Base-by-base conservation (phyloP, 2,797 vertebrate species). In the Poeciliopsis presidionis region DNA sequence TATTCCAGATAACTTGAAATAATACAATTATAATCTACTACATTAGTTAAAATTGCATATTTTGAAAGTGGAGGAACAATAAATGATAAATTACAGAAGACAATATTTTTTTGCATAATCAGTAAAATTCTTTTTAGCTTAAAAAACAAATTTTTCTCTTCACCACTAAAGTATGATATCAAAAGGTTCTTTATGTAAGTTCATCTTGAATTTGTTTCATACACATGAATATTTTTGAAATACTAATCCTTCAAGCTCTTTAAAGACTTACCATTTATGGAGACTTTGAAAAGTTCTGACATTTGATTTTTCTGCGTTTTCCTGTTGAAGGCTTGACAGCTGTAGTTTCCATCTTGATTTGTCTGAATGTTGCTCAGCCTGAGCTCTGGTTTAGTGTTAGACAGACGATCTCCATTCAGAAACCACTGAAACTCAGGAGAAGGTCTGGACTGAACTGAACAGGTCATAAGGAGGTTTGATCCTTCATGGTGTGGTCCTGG, bases 291-390 rank as follows among this genome's bases (percentile, higher is more conserved):
- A 5, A 36, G 57, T 7, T 72, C 46, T 70, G 92, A 92, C 47
- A 71, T 75, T 61, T 75, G 36, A 51, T 70, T 61, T 81, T 74
- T 90, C 76, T 63, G 7, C 9, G 86, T 95, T 84, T 74, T 87
- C 14, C 3, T 69, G 80, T 95, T 94, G 43, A 79, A 77, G 43
- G 90, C 90, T 75, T 72, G 51, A 76, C 93, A 94, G 87, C 77
- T 89, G 89, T 93, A 95, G 77, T 73, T 86, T 8, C 93, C 94
- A 53, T 83, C 86, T 57, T 93, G 86, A 78, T 0, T 85, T 73
- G 28, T 49, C 49, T 89, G 86, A 79, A 92, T 61, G 22, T 90
- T 81, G 6, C 13, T 59, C 74, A 94, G 79, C 67, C 2, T 81
- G 71, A 93, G 85, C 39, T 91, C 80, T 79, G 75, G 73, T 78